Conservation (phyloP, 2,797 vertebrate genomes). For the Thalassophryne amazonica region DNA sequence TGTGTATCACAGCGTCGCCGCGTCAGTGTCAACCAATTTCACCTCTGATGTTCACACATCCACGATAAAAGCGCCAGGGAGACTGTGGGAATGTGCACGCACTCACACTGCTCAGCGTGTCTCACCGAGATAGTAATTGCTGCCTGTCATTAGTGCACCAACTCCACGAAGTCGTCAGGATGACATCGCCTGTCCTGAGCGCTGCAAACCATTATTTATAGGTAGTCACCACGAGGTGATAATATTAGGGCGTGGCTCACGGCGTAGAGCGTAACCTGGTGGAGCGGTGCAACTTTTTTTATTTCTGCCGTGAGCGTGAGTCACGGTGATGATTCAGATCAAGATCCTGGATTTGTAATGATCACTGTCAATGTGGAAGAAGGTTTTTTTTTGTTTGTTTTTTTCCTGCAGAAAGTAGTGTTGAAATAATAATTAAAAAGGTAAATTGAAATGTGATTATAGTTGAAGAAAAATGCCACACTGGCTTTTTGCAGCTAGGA, state of each 20-base stretch:
- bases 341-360: too few species aligned
- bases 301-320: too few species aligned
- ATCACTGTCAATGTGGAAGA: too few species aligned
- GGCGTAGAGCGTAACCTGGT: conserved; percentile 19
- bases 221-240: conserved; percentile 7
- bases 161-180: conserved; percentile 10
- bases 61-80: conserved; percentile 47
- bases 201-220: conserved; percentile 55
- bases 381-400: too few species aligned
- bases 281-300: conserved; percentile 24
- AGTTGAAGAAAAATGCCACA: too few species aligned
- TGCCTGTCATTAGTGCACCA: conserved; percentile 24
- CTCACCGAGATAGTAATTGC: conserved; percentile 41
- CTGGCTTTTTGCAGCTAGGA: too few species aligned
- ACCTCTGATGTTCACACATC: conserved; percentile 46
- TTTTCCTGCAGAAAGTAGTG: too few species aligned
- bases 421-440: too few species aligned
- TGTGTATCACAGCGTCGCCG: conserved; percentile 26
- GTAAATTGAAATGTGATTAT: too few species aligned
- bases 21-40: conserved; percentile 41
- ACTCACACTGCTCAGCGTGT: conserved; percentile 18
- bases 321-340: too few species aligned
- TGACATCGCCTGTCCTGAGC: conserved; percentile 38
- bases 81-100: neutral
- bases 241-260: conserved; percentile 35